phyloP scores from a whole-genome alignment of 2,797 vertebrate genomes.

The Danio kyathit region DNA sequence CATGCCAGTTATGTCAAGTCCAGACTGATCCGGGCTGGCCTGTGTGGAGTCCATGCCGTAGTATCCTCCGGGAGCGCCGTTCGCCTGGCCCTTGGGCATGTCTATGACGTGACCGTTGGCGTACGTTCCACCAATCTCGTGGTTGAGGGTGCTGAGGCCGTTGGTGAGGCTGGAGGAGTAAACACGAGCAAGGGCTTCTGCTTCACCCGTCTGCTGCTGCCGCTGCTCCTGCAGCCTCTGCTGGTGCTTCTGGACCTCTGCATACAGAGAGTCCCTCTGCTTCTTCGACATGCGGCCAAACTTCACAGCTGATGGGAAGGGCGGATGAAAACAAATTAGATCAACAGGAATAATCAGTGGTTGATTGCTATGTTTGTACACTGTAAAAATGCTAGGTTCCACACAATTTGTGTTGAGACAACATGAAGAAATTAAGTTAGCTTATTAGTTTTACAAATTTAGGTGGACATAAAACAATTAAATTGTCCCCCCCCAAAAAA shows the following conservation, averaged over 20 bases:
- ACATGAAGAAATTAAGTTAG: no score
- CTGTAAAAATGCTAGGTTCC: no score
- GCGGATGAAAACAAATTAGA: neutral
- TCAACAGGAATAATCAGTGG: neutral
- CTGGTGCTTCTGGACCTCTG: constrained; percentile 99
- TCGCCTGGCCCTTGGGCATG: constrained; percentile 90
- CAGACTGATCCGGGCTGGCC: constrained; percentile 97
- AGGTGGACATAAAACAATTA: no score
- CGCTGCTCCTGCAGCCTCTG: constrained; percentile 92
- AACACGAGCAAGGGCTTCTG: constrained; percentile 92
- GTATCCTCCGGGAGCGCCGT: constrained; percentile 79
- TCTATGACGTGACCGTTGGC: constrained; percentile 95
- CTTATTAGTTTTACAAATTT: no score
- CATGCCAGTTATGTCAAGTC: constrained; percentile 97
- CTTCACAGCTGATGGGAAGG: constrained; percentile 88
- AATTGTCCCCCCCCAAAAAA: no score
- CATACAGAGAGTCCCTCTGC: constrained; percentile 96
- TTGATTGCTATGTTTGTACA: no score
- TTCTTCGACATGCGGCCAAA: constrained; percentile 99
- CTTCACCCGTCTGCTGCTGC: constrained; percentile 95
- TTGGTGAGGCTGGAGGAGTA: constrained; percentile 93
- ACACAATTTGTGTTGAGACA: no score
- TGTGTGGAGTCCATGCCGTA: constrained; percentile 96
- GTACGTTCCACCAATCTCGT: constrained; percentile 90
- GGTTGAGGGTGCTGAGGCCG: constrained; percentile 89